Evolutionary conservation across 2,113 vertebrate species (phyloP), one percentile per base, ranked within the genome.

Genomic region (Cromileptes altivelis): DNA sequence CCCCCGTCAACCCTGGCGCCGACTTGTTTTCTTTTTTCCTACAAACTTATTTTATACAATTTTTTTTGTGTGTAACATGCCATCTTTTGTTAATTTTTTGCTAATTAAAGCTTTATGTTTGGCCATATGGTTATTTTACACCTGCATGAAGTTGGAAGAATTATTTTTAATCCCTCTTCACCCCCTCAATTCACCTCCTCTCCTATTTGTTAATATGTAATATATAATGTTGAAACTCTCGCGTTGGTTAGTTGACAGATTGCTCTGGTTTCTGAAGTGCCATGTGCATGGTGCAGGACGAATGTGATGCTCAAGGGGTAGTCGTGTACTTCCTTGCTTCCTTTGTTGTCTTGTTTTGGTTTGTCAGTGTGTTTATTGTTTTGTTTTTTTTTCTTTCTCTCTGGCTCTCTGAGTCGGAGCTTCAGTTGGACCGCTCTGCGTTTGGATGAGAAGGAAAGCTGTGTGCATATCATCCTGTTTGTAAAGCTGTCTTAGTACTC

Each of bases 391-490:
- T 95, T 88, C 91, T 89, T 93, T 92, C 14, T 78, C 53, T 65
- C 50, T 18, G 53, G n/a, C 68, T 91, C 60, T 75, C 45, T 56
- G 61, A 62, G 80, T 33, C 60, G 14, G 81, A 74, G 57, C 80
- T 70, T 73, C 58, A 6, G 71, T 77, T 55, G 30, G 73, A 94
- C 93, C 91, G 72, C 82, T 89, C 75, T 83, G 78, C 70, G 64
- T 84, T 68, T 92, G 94, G 91, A 95, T 81, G 82, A 78, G 78
- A 79, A 85, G 73, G 84, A 90, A 88, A 96, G 96, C 96, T 96
- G 96, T 97, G 96, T 97, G 96, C 97, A 97, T 96, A 97, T 97
- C 96, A 97, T 98, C 97, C 97, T 97, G 96, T 94, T 97, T 98
- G 97, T 98, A 98, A 98, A 97, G 96, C 96, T 92, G 97, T 96